These are phyloP conservation scores for Trachythela sp. DNA, from an alignment of 64 coral and sea anemone species.

Conservation along the genomic window DNA sequence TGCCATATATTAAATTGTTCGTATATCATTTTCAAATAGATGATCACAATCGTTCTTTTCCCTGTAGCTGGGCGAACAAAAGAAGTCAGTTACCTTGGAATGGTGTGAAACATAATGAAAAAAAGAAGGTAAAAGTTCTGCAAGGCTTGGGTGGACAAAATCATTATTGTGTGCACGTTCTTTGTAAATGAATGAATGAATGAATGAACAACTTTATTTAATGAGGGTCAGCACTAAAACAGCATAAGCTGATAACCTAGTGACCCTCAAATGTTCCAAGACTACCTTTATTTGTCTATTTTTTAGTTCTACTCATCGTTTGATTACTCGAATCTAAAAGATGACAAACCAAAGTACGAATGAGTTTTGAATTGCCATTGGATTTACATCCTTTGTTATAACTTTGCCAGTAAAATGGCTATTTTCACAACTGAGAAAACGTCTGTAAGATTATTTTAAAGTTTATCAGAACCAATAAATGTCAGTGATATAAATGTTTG, in stretches of 20 bases:
- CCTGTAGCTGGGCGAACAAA: not conserved
- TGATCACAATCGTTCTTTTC: not conserved
- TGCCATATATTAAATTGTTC: no score
- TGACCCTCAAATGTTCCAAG: no score
- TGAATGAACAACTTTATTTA: no score
- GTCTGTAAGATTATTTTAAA: not conserved
- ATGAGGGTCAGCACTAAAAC: no score
- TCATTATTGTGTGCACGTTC: no score
- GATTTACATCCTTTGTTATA: not conserved
- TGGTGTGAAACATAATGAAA: not conserved
- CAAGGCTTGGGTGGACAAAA: no score
- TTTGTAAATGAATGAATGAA: no score
- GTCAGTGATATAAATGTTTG: no score
- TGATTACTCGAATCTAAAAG: not conserved
- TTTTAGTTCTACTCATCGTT: constrained; percentile 15
- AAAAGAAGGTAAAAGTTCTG: not conserved
- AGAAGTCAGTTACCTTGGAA: not conserved
- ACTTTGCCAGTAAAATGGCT: not conserved
- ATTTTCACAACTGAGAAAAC: not conserved
- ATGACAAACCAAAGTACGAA: not conserved
- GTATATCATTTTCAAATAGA: not conserved
- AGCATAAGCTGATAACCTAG: no score
- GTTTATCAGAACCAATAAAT: not conserved
- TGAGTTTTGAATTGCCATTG: not conserved
- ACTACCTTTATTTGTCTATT: not conserved